Evolutionary conservation across 2,888 invertebrate genomes (phyloP).

Genomic region (Ypsolopha sequella): DNA sequence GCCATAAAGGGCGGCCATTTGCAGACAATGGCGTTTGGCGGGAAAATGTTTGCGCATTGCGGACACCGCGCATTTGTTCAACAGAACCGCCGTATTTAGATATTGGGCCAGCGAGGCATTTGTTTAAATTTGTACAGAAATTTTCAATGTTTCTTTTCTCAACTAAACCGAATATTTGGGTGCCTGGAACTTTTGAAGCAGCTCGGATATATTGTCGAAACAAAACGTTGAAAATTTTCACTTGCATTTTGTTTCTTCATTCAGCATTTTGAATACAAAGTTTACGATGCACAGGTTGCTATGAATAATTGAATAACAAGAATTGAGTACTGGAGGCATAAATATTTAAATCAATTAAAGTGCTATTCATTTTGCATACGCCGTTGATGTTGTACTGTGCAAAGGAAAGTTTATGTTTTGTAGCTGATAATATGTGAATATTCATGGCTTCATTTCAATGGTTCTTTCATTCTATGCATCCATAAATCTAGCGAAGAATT

Average conservation of each 20-base stretch:
- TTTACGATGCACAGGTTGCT: not conserved
- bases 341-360: slow-evolving; percentile 12
- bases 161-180: too few species aligned
- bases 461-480: not conserved
- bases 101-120: slow-evolving; percentile 2
- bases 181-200: too few species aligned
- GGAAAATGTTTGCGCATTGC: slow-evolving; percentile 33
- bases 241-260: too few species aligned
- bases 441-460: not conserved
- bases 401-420: slow-evolving; percentile 4
- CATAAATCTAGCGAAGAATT: too few species aligned
- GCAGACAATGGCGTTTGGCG: slow-evolving; percentile 56
- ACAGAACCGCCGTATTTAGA: slow-evolving; percentile 16
- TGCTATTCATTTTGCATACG: slow-evolving; percentile 14
- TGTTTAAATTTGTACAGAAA: not conserved
- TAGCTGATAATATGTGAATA: not conserved
- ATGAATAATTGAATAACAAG: not conserved
- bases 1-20: slow-evolving; percentile 52
- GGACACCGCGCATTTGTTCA: slow-evolving; percentile 8
- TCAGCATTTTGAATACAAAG: not conserved
- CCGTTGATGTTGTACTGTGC: slow-evolving; percentile 6
- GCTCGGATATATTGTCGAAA: too few species aligned
- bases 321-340: not conserved
- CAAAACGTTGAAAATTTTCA: too few species aligned
- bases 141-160: too few species aligned